Conservation (phyloP, 2,113 vertebrate species). For the Cryptotis parvus region DNA sequence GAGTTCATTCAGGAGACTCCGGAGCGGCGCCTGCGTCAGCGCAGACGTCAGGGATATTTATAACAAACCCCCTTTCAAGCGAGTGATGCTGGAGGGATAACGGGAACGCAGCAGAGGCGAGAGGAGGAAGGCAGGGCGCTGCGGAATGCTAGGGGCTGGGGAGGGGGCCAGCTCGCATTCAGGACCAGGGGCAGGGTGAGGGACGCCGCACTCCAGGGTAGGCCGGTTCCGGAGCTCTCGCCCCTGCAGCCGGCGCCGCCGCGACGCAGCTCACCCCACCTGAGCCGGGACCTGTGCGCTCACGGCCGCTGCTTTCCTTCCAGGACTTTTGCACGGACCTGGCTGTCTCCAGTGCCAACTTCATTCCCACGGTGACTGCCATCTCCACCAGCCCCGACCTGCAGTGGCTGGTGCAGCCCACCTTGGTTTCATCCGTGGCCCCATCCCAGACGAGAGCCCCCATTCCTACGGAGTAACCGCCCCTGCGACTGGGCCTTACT, state of each 20-base stretch:
- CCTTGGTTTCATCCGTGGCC: conserved; percentile 92
- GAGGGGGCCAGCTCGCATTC: background rate
- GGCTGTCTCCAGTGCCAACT: conserved; percentile 91
- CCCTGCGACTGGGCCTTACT: conserved; percentile 85
- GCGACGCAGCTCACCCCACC: conserved; percentile 41
- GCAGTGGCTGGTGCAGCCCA: conserved; percentile 96
- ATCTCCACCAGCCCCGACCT: conserved; percentile 93
- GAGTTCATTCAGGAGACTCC: conserved; percentile 99
- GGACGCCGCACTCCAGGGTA: background rate
- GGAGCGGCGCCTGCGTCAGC: conserved; percentile 96
- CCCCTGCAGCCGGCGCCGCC: conserved; percentile 54
- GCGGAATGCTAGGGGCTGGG: conserved; percentile 38
- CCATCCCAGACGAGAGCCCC: conserved; percentile 91
- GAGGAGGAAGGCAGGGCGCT: conserved; percentile 37
- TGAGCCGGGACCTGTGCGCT: conserved; percentile 38
- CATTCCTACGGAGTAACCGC: conserved; percentile 90
- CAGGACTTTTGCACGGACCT: conserved; percentile 95
- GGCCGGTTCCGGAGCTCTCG: background rate
- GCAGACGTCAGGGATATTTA: conserved; percentile 97
- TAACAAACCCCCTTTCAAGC: conserved; percentile 92
- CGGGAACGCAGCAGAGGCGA: conserved; percentile 73
- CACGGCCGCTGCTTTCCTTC: conserved; percentile 62
- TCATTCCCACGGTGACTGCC: conserved; percentile 95
- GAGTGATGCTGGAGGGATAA: conserved; percentile 84
- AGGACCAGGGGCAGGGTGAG: background rate